phyloP scores from a whole-genome alignment of 2,888 invertebrate genomes.

The Dolichomitus sp. region DNA sequence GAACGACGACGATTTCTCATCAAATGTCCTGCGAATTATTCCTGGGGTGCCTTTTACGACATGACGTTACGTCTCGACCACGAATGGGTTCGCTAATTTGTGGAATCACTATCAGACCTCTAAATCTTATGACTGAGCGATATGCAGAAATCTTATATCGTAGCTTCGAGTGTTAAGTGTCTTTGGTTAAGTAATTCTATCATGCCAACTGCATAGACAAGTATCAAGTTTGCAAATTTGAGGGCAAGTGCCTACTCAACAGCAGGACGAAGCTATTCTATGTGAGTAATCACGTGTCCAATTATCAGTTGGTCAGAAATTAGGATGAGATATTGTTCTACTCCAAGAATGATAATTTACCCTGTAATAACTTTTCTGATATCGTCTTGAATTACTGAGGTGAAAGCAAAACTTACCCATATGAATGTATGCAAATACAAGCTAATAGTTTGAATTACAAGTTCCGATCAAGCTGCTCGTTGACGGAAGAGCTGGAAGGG shows the following conservation, averaged over 20 bases:
- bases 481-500: conserved; percentile 31
- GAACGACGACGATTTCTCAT: conserved; percentile 28
- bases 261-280: too few species aligned
- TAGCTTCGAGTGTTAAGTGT: not conserved
- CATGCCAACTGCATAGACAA: not conserved
- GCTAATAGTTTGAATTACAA: conserved; percentile 44
- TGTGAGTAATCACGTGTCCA: not conserved
- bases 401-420: not conserved
- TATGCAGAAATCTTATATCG: not conserved
- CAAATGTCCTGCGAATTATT: conserved; percentile 30
- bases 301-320: not conserved
- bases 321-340: not conserved
- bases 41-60: conserved; percentile 33
- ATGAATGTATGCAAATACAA: not conserved
- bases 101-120: conserved; percentile 34
- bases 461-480: conserved; percentile 41
- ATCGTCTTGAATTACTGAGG: conserved; percentile 1
- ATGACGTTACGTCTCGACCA: conserved; percentile 8
- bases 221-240: not conserved
- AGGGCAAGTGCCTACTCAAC: not conserved
- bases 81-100: conserved; percentile 28
- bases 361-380: not conserved
- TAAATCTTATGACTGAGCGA: not conserved
- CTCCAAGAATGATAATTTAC: not conserved
- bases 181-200: not conserved